phyloP scores from a whole-genome alignment of 2,888 invertebrate genomes.

The Lasioglossum vierecki region DNA sequence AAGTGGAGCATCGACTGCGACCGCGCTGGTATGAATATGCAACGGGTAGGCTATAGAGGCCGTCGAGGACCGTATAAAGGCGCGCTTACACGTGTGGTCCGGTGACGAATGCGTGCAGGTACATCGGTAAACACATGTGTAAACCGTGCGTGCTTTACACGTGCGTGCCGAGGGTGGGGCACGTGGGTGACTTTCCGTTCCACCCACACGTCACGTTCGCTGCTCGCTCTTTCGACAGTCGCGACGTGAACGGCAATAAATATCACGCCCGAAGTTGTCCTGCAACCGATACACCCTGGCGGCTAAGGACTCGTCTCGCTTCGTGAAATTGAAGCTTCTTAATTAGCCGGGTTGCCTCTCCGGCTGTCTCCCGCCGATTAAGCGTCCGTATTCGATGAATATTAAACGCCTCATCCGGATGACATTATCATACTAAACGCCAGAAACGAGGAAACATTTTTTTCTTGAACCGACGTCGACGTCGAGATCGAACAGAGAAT shows the following conservation, averaged over 20 bases:
- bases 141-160: slow-evolving; percentile 64
- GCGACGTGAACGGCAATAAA: slow-evolving; percentile 61
- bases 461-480: neutral
- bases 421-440: slow-evolving; percentile 35
- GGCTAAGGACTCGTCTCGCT: slow-evolving; percentile 15
- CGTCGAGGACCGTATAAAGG: slow-evolving; percentile 57
- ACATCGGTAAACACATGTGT: slow-evolving; percentile 68
- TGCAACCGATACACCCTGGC: slow-evolving; percentile 47
- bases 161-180: slow-evolving; percentile 71
- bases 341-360: slow-evolving; percentile 52
- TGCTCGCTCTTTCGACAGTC: slow-evolving; percentile 47
- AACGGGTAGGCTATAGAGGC: slow-evolving; percentile 65
- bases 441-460: neutral
- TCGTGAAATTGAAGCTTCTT: slow-evolving; percentile 54
- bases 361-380: neutral
- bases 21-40: slow-evolving; percentile 75
- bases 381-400: neutral
- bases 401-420: slow-evolving; percentile 28
- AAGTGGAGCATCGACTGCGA: slow-evolving; percentile 73
- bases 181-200: slow-evolving; percentile 79
- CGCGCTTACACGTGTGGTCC: slow-evolving; percentile 60
- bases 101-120: slow-evolving; percentile 66
- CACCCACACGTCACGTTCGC: slow-evolving; percentile 73
- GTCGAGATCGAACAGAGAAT: neutral
- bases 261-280: slow-evolving; percentile 53